phyloP scores from a whole-genome alignment of 2,888 invertebrate genomes.

The Entomobrya multifasciata region DNA sequence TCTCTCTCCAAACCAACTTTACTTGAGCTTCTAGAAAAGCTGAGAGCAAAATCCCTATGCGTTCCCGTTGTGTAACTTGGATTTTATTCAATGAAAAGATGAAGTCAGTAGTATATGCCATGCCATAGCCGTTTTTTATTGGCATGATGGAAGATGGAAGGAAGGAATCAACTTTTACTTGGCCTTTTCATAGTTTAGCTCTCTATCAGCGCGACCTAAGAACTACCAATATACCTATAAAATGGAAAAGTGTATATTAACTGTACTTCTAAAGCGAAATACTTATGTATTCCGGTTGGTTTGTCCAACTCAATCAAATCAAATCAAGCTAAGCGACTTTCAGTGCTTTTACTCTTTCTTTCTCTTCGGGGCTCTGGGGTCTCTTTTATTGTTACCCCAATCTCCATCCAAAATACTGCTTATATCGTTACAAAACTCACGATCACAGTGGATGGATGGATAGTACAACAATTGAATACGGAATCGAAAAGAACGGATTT shows the following conservation, averaged over 20 bases:
- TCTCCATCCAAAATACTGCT: neutral
- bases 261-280: neutral
- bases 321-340: constrained; percentile 79
- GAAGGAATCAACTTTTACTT: constrained; percentile 68
- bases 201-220: neutral
- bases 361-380: constrained; percentile 43
- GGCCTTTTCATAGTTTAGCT: constrained; percentile 44
- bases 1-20: neutral
- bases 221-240: no score
- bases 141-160: constrained; percentile 5
- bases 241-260: neutral
- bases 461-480: neutral
- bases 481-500: constrained; percentile 31
- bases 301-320: constrained; percentile 77
- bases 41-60: neutral
- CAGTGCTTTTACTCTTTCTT: constrained; percentile 73
- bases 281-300: constrained; percentile 67
- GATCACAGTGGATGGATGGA: neutral
- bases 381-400: constrained; percentile 53
- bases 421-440: neutral
- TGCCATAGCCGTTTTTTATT: constrained; percentile 9
- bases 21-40: neutral
- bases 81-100: constrained; percentile 22
- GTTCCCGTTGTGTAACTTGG: neutral
- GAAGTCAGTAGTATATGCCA: neutral